Base-by-base conservation (phyloP, 2,888 invertebrate species). In the Papilio protenor region DNA sequence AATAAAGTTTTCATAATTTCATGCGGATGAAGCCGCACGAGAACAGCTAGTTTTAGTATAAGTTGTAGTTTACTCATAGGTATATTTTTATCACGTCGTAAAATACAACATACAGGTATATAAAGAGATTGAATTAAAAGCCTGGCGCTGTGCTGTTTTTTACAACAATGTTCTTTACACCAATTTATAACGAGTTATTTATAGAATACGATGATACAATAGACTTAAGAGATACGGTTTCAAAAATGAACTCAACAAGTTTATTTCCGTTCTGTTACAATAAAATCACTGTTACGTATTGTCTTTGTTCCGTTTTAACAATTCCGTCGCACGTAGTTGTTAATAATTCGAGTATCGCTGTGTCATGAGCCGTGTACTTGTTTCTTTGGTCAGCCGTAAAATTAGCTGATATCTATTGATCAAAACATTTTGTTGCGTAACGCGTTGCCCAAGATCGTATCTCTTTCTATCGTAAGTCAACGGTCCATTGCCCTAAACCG, bases 401-500 rank as follows among this genome's bases (percentile, higher is more conserved):
- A 73, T 73, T 33, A 59, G 49, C 23, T 23, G 49, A 64, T 78
- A 78, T 75, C 78, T 59, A 40, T 59, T 61, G 69, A 78, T 75
- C 73, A 52, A 72, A 78, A 78, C 73, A 76, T 73, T 76, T 69
- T 49, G 57, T 79, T 79, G 73, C 78, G 78, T 79, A 79, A 79
- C 57, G 73, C 72, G 57, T 73, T 59, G 73, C 72, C 59, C 61
- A 40, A 78, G 75, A 78, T 47, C 66, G 73, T 78, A 76, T 76
- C 78, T 61, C 59, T 47, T 66, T 49, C 73, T 76, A 79, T 76
- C 78, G 66, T 16, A 75, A 78, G 69, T 79, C 80, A 80, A 81
- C 81, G 80, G 74, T 78, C 79, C 81, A 79, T 82, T 79, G 82
- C 82, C 85, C 82, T 84, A 82, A 81, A 81, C 82, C 81, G 81